phyloP scores from a whole-genome alignment of 2,113 vertebrate genomes.

The Daboia siamensis region DNA sequence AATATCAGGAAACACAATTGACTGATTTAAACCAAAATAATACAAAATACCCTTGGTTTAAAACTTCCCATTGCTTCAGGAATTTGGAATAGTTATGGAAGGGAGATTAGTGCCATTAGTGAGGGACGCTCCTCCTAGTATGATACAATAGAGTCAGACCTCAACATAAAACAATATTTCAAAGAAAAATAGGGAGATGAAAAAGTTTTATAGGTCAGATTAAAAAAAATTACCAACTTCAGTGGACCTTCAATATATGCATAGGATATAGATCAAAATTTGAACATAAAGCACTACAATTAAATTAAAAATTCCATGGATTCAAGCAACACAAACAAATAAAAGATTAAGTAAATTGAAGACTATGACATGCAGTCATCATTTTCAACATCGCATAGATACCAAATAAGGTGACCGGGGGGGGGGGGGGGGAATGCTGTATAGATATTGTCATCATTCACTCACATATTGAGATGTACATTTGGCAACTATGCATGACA shows the following conservation, averaged over 20 bases:
- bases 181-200: constrained; percentile 57
- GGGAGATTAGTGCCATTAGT: constrained; percentile 62
- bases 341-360: not conserved
- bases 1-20: constrained; percentile 49
- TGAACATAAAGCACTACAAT: not conserved
- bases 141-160: constrained; percentile 78
- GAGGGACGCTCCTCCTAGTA: constrained; percentile 61
- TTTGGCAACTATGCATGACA: not conserved
- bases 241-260: not conserved
- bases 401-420: not conserved
- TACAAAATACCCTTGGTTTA: constrained; percentile 47
- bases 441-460: not conserved
- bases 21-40: constrained; percentile 21
- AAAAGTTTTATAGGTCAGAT: not conserved
- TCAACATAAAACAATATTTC: constrained; percentile 72
- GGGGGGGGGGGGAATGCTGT: not conserved
- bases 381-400: not conserved
- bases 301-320: not conserved
- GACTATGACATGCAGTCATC: not conserved
- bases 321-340: not conserved
- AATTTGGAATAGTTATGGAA: constrained; percentile 16
- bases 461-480: not conserved
- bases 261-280: not conserved
- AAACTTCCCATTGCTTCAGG: constrained; percentile 63
- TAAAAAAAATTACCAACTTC: not conserved